phyloP scores from a whole-genome alignment of 2,797 vertebrate species.

The Chelmon rostratus region DNA sequence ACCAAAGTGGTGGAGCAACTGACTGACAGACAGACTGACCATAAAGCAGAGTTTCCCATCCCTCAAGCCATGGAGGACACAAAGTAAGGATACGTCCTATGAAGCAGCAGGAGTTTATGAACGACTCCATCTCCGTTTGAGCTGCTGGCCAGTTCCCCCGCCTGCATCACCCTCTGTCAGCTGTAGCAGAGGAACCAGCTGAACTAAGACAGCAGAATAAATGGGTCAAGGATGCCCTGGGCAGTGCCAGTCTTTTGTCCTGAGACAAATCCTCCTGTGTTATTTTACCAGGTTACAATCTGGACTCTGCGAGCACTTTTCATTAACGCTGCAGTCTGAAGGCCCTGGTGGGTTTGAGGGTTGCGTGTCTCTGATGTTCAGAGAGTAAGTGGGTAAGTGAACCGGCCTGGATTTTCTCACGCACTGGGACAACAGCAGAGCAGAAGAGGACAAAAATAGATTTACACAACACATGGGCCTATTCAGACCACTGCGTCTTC shows the following conservation, averaged over 20 bases:
- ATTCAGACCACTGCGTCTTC: conserved; percentile 33
- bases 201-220: conserved; percentile 32
- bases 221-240: conserved; percentile 29
- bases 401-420: conserved; percentile 64
- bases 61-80: not conserved
- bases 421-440: conserved; percentile 66
- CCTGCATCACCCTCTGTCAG: conserved; percentile 22
- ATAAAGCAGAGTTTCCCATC: not conserved
- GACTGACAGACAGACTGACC: not conserved
- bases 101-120: not conserved
- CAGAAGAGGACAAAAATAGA: conserved; percentile 65
- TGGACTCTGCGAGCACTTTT: conserved; percentile 33
- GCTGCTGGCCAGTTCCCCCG: not conserved
- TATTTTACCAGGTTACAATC: conserved; percentile 46
- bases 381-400: conserved; percentile 40
- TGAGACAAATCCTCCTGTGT: conserved; percentile 23
- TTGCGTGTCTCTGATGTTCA: conserved; percentile 61
- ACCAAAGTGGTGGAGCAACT: not conserved
- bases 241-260: not conserved
- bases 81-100: not conserved
- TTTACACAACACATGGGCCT: conserved; percentile 14
- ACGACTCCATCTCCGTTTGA: not conserved
- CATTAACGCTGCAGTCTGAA: conserved; percentile 39
- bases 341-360: conserved; percentile 25
- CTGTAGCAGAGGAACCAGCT: conserved; percentile 6